Evolutionary conservation across 2,888 invertebrate genomes (phyloP), one percentile per base, ranked within the genome.

Genomic region (Psococerastis gibbosa): DNA sequence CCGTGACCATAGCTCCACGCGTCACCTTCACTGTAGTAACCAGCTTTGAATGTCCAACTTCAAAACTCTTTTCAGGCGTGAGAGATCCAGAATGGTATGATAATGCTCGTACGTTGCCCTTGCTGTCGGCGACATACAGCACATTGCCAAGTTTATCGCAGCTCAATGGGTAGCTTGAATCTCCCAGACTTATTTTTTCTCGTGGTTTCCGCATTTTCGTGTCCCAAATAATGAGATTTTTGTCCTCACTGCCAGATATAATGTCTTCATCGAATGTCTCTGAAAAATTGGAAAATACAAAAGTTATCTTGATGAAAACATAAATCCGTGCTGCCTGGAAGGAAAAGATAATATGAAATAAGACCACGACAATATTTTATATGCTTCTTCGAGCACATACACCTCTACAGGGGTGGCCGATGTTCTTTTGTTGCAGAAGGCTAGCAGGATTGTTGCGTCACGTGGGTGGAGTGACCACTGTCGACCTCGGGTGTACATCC

Each of bases 221-320:
- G 53, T 73, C 73, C 63, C 66, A 73, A 31, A 71, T 56, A 22
- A 68, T 65, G 48, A 73, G 58, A 3, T 69, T 68, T 55, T 62
- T 68, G 49, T 73, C 72, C 51, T 72, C 71, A 49, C 72, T 71
- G 2, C 70, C 63, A 16, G 72, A 71, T 31, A 71, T 64, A 46
- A 73, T 58, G 53, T 66, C 33, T 5, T 33, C 17, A 9, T 33
- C 33, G 17, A 16, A 16, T 6, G 33, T 3, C 15, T 17, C 33
- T 33, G 9, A 6, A 9, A 33, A 9, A 9, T 15, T 9, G 33
- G 17, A 9, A 5, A 9, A 33, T 31, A 11, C 9, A 11, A 31
- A 9, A 31, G 31, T 31, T 9, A 31, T 11, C n/a, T 31, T 31
- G 9, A 31, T 11, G n/a, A 9, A n/a, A 9, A 31, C n/a, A 31